A percentile compares a stretch with the other conserved stretches of the same genome.
Conservation (phyloP, 2,888 invertebrate genomes). For the Pantelozetes paolii region DNA sequence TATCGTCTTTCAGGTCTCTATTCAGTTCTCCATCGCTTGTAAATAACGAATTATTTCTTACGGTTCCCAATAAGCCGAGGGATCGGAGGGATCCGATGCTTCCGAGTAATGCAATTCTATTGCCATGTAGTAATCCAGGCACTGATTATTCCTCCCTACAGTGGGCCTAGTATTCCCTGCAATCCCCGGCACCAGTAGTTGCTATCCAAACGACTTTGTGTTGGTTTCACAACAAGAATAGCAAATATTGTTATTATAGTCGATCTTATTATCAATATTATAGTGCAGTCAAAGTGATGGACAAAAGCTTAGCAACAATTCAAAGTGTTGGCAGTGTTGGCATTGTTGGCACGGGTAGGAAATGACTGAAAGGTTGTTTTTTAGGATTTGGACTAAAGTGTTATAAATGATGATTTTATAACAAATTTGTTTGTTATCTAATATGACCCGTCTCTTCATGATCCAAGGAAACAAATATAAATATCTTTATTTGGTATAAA, state of each 20-base stretch:
- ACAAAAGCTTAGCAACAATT: no score
- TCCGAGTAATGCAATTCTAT: conserved; percentile 27
- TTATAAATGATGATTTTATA: no score
- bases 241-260: neutral
- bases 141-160: conserved; percentile 58
- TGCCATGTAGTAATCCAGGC: conserved; percentile 54
- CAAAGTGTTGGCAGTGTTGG: no score
- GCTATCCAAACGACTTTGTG: conserved; percentile 46
- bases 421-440: no score
- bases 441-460: no score
- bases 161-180: conserved; percentile 56
- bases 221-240: conserved; percentile 11
- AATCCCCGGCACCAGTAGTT: conserved; percentile 58
- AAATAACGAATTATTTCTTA: conserved; percentile 17
- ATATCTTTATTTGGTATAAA: no score
- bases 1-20: conserved; percentile 23
- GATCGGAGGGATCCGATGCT: neutral
- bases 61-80: conserved; percentile 10
- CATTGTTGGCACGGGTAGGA: no score
- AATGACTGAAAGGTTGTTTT: no score
- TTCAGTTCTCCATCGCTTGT: neutral
- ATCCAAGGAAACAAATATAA: no score
- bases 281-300: no score
- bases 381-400: no score
- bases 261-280: no score